These are phyloP conservation scores for Eulemur coronatus DNA, from an alignment of 2,797 vertebrate genomes.

Conservation along the genomic window DNA sequence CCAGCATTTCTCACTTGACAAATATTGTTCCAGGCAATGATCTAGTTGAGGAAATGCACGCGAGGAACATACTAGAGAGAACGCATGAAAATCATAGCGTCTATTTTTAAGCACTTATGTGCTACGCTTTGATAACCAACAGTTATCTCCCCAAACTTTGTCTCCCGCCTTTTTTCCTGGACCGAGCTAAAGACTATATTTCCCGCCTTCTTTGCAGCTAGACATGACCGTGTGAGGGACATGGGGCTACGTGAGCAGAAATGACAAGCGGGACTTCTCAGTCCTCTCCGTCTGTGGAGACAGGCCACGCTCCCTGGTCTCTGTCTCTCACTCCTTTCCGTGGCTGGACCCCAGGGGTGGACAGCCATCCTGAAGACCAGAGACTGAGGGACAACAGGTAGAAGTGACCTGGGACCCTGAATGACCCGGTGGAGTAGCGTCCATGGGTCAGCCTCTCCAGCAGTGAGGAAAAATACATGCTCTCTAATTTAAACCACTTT, in stretches of 20 bases:
- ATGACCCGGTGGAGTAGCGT: background rate
- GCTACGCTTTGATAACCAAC: background rate
- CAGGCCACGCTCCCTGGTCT: too few species aligned
- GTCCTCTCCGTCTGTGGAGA: background rate
- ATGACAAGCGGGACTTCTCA: accelerated
- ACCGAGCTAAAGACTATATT: background rate
- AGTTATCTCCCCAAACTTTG: background rate
- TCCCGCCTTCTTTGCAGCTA: background rate
- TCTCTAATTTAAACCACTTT: background rate
- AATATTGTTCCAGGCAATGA: background rate
- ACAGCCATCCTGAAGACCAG: background rate
- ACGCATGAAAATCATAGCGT: background rate
- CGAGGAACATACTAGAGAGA: background rate
- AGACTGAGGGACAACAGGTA: too few species aligned
- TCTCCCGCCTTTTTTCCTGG: background rate
- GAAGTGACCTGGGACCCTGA: background rate
- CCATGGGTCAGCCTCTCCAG: background rate
- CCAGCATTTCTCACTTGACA: background rate
- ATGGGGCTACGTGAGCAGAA: background rate
- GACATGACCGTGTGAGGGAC: background rate
- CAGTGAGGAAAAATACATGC: background rate
- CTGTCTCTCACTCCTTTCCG: background rate
- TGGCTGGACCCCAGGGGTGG: too few species aligned
- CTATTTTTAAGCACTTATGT: background rate
- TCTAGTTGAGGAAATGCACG: background rate